Conservation (phyloP, 2,888 invertebrate species). For the Andrena bucephala region DNA sequence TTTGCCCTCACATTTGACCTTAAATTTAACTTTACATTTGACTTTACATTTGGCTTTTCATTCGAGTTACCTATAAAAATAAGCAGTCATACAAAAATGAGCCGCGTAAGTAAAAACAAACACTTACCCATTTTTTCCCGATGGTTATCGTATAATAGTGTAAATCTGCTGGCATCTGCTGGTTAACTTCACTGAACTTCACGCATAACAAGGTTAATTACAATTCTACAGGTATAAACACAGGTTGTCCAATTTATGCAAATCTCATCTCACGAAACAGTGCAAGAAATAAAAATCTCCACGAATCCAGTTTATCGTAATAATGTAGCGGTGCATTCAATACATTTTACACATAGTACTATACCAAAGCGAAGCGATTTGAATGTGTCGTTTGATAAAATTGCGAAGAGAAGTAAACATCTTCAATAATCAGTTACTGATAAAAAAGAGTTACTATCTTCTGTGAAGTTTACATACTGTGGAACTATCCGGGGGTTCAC, state of each 20-base stretch:
- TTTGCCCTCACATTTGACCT: background rate
- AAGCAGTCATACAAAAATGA: background rate
- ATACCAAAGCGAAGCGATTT: too few relatives aligned
- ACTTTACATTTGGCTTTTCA: too few relatives aligned
- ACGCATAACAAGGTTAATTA: too few relatives aligned
- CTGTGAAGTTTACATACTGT: background rate
- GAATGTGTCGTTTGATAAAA: too few relatives aligned
- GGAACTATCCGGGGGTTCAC: background rate
- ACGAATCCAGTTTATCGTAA: background rate
- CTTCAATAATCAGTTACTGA: background rate
- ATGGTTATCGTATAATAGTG: background rate
- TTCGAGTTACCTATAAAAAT: conserved; percentile 21
- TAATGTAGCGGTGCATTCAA: too few relatives aligned
- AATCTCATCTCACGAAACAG: background rate
- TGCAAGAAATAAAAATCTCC: background rate
- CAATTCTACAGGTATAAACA: too few relatives aligned
- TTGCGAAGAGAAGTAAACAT: too few relatives aligned
- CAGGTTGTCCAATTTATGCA: too few relatives aligned
- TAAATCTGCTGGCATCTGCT: background rate
- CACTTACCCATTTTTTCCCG: conserved; percentile 32
- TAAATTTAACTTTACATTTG: too few relatives aligned
- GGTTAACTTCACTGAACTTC: background rate
- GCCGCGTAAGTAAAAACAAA: background rate
- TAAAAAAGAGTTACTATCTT: background rate
- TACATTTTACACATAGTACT: too few relatives aligned